These are phyloP conservation scores for Dasypus novemcinctus DNA, from an alignment of 2,113 vertebrate species.

Conservation along the genomic window DNA sequence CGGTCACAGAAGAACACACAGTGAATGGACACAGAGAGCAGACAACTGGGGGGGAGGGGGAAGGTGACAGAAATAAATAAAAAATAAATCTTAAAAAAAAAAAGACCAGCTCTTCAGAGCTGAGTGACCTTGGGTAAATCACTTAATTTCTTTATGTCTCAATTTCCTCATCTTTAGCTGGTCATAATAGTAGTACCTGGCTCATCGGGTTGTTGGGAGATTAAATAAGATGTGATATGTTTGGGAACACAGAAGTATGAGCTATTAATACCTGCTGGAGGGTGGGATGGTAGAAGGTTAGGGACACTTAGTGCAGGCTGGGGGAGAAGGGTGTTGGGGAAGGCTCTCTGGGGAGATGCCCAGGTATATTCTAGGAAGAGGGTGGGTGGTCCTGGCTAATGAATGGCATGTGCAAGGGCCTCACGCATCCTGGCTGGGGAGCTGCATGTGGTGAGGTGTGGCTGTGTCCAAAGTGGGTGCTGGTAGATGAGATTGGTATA, in stretches of 20 bases:
- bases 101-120: neutral
- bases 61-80: too few relatives aligned
- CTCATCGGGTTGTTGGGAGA: neutral
- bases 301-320: neutral
- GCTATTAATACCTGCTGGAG: neutral
- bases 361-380: neutral
- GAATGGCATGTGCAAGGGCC: neutral
- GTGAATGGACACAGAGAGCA: too few relatives aligned
- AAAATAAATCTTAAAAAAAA: too few relatives aligned
- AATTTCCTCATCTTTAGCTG: neutral
- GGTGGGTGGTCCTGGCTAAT: neutral
- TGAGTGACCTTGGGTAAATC: neutral
- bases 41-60: too few relatives aligned
- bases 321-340: neutral
- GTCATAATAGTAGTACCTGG: neutral
- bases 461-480: neutral
- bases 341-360: neutral
- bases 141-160: neutral
- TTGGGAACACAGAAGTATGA: neutral
- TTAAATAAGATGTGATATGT: neutral
- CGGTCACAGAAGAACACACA: too few relatives aligned
- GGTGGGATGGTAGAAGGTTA: neutral
- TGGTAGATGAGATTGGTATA: neutral
- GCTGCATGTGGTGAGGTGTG: fast-evolving
- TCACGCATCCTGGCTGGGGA: neutral